These are phyloP conservation scores for Melanaphis sacchari DNA, from an alignment of 1,140 invertebrate species.

Conservation along the genomic window DNA sequence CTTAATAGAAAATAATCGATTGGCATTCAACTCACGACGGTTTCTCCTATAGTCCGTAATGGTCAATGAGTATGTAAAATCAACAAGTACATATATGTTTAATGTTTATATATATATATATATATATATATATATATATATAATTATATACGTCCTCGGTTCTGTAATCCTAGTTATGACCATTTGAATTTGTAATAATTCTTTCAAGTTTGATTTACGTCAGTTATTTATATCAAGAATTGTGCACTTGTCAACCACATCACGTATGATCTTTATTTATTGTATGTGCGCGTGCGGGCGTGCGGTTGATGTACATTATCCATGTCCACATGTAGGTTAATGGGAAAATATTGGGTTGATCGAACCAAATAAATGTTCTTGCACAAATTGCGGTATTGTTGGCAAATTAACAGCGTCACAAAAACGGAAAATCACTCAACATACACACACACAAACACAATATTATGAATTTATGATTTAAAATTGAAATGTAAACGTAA, in stretches of 20 bases:
- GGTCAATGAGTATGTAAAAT: slow-evolving; percentile 42
- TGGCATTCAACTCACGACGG: slow-evolving; percentile 9
- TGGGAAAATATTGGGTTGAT: slow-evolving; percentile 23
- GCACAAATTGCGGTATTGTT: neutral
- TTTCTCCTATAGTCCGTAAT: neutral
- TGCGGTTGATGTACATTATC: neutral
- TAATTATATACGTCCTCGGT: neutral
- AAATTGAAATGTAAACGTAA: neutral
- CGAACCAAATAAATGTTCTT: neutral
- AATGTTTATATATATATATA: neutral
- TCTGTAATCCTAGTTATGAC: slow-evolving; percentile 13
- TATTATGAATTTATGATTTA: neutral
- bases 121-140: neutral
- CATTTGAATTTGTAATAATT: slow-evolving; percentile 38
- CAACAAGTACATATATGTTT: neutral
- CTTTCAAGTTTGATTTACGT: slow-evolving; percentile 49
- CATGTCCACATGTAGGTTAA: slow-evolving; percentile 36
- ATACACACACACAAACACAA: neutral
- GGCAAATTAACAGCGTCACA: neutral
- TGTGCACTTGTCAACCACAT: slow-evolving; percentile 51
- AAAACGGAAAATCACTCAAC: neutral
- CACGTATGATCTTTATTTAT: slow-evolving; percentile 49
- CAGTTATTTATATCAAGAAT: slow-evolving; percentile 4
- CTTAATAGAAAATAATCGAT: slow-evolving; percentile 29
- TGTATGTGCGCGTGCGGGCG: neutral